These are phyloP conservation scores for Lepidurus arcticus DNA, from an alignment of 1,140 invertebrate species.

Conservation along the genomic window DNA sequence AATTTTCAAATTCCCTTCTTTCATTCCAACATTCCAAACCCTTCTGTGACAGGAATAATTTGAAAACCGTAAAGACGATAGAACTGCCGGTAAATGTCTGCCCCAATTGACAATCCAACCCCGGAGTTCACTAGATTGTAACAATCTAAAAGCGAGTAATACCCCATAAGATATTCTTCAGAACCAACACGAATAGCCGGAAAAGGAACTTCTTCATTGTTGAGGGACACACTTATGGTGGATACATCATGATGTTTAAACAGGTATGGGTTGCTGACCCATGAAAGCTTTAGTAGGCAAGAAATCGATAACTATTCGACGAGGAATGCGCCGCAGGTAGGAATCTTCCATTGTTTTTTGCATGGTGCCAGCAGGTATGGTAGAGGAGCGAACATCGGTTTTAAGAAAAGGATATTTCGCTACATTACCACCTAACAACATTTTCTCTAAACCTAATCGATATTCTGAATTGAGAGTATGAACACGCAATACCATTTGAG, in stretches of 20 bases:
- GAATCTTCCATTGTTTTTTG: not conserved
- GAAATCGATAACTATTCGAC: not conserved
- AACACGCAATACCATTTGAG: too few relatives aligned
- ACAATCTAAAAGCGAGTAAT: not conserved
- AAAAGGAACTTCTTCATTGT: not conserved
- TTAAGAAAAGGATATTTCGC: too few relatives aligned
- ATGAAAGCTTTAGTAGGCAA: not conserved
- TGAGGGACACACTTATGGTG: not conserved
- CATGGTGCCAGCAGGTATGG: not conserved
- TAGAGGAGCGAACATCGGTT: too few relatives aligned
- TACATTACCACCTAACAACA: too few relatives aligned
- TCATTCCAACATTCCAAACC: too few relatives aligned
- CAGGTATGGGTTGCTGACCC: not conserved
- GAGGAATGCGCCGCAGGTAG: not conserved
- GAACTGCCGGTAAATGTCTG: too few relatives aligned
- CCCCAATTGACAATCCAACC: not conserved
- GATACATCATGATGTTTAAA: not conserved
- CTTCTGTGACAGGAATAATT: too few relatives aligned
- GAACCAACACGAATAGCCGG: not conserved
- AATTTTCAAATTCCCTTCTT: too few relatives aligned
- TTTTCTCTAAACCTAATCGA: too few relatives aligned
- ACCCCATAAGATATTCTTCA: not conserved
- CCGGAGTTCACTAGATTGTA: not conserved
- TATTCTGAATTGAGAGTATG: too few relatives aligned
- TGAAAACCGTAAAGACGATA: too few relatives aligned